phyloP scores from a whole-genome alignment of 1,140 invertebrate genomes.

The Cardiocondyla obscurior region DNA sequence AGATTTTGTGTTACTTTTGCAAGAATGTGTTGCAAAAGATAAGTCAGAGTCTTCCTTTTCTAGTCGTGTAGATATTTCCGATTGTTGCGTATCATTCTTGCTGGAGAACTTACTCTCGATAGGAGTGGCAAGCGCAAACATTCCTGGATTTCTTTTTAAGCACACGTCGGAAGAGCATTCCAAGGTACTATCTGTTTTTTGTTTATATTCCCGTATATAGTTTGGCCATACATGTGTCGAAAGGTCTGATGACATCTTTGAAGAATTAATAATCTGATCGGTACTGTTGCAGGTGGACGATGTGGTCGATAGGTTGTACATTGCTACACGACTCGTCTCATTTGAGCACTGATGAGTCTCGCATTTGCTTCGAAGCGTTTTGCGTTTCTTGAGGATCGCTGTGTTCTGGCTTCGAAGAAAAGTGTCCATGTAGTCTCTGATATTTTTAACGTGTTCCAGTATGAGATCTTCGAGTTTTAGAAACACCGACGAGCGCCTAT shows the following conservation, averaged over 20 bases:
- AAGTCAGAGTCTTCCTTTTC: neutral
- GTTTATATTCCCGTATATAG: neutral
- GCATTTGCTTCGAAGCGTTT: slow-evolving; percentile 4
- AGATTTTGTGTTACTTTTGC: neutral
- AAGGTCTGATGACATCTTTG: neutral
- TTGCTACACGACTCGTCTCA: neutral
- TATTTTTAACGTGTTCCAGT: slow-evolving; percentile 26
- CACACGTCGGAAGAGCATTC: slow-evolving; percentile 34
- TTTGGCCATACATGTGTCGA: neutral
- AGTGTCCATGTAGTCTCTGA: slow-evolving; percentile 55
- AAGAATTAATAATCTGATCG: neutral
- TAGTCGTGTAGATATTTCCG: neutral
- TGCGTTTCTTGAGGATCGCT: slow-evolving; percentile 33
- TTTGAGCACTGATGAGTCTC: neutral
- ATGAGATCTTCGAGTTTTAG: slow-evolving; percentile 44
- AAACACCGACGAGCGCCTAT: neutral
- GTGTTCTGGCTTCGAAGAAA: slow-evolving; percentile 48
- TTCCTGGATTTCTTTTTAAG: slow-evolving; percentile 63
- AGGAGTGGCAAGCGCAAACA: slow-evolving; percentile 50
- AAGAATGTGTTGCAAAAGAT: neutral
- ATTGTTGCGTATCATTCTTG: neutral
- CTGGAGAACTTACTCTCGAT: neutral
- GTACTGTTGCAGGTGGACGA: neutral
- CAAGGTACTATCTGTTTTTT: slow-evolving; percentile 22
- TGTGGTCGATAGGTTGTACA: neutral